Percentiles rank a stretch among this genome's conserved stretches.
These are phyloP conservation scores for Entomyzon cyanotis DNA, from an alignment of 2,113 vertebrate species.

Conservation along the genomic window DNA sequence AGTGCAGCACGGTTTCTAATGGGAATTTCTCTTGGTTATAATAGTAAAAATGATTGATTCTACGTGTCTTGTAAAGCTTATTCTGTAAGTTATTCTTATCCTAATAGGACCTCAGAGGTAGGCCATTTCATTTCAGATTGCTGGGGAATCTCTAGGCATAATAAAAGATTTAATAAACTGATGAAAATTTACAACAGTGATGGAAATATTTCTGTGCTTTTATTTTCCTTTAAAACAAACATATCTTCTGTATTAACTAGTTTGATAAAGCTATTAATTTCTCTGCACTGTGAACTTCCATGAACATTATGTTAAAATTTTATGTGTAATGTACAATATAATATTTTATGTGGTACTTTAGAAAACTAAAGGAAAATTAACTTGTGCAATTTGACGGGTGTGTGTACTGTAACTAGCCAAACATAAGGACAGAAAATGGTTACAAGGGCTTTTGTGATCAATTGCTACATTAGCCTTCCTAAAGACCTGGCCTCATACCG, in stretches of 20 bases:
- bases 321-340: not conserved
- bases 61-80: slow-evolving; percentile 15
- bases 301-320: not conserved
- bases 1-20: slow-evolving; percentile 37
- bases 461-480: not conserved
- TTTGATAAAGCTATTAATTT: not conserved
- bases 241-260: not conserved
- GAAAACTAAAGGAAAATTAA: not conserved
- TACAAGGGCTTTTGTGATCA: not conserved
- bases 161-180: slow-evolving; percentile 41
- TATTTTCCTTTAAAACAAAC: not conserved
- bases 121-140: slow-evolving; percentile 28
- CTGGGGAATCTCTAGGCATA: slow-evolving; percentile 1
- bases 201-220: slow-evolving; percentile 12
- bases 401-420: not conserved
- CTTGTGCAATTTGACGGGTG: not conserved
- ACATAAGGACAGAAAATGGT: not conserved
- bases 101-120: slow-evolving; percentile 51
- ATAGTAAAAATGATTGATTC: slow-evolving; percentile 62
- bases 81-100: slow-evolving; percentile 51
- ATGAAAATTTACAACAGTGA: slow-evolving; percentile 8
- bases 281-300: not conserved
- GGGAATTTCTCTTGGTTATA: slow-evolving; percentile 50
- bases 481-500: not conserved
- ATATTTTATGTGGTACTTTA: not conserved